Evolutionary conservation across 2,797 vertebrate genomes (phyloP), one percentile per base, ranked within the genome.

Genomic region (Channallabes apus): DNA sequence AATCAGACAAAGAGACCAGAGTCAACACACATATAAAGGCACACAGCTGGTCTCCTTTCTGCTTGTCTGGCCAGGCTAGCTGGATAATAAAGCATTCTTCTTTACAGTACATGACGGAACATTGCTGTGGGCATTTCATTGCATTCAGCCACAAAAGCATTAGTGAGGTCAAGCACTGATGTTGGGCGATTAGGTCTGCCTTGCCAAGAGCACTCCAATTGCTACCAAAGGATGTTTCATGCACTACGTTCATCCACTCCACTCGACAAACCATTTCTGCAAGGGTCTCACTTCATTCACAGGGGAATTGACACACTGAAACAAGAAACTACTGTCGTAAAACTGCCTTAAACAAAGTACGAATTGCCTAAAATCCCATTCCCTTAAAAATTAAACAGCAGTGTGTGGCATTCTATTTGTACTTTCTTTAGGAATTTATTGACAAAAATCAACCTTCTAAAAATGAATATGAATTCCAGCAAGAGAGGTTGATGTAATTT

Each of bases 81-180:
- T 68, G 51, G 79, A 72, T 85, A 64, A 82, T 82, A 85, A 85
- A 86, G 71, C 62, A 27, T 77, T n/a, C 71, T 64, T 67, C 41
- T 83, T 83, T 88, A 22, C 76, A 75, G 32, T 84, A 65, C 67
- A 83, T 80, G 51, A 71, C 71, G 64, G 82, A 86, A 86, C 75
- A 86, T 62, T 72, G 80, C 79, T 87, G 76, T 65, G 65, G 84
- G 75, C 84, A 84, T 82, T 86, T 81, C 77, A 67, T 81, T 61
- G 58, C 82, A 81, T 82, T 86, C 61, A 58, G 69, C 65, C 22
- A 68, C 27, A 71, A 85, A 65, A 75, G 84, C 83, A 82, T 87
- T 85, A 85, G 65, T 68, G 61, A 83, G 80, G 80, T 83, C 73
- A 82, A 83, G 38, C 14, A 35, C 64, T 71, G 84, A 46, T 72